Evolutionary conservation across 2,888 invertebrate species (phyloP).

Genomic region (Blomia tropicalis): DNA sequence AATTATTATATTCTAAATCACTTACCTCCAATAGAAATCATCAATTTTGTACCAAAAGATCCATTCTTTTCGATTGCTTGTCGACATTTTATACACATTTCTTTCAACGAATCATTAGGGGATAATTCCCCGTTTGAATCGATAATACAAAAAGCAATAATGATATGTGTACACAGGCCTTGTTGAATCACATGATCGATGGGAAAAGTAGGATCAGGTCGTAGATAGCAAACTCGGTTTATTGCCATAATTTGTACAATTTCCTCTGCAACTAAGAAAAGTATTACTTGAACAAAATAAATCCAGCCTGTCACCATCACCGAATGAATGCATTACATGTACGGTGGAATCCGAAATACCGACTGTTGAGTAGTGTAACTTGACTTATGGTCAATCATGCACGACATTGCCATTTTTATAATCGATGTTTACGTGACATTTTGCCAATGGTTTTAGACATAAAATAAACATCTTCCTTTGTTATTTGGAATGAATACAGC

Average conservation of each 20-base stretch:
- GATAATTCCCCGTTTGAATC: background rate
- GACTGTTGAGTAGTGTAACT: no score
- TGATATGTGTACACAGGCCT: slow-evolving; percentile 63
- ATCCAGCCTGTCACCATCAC: no score
- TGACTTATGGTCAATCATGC: no score
- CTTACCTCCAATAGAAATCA: slow-evolving; percentile 39
- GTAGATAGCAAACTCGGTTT: slow-evolving; percentile 19
- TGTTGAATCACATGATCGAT: slow-evolving; percentile 43
- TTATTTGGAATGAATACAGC: no score
- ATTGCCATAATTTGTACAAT: background rate
- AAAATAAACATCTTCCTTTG: no score
- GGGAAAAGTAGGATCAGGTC: slow-evolving; percentile 15
- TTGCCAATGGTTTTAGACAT: no score
- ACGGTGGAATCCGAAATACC: no score
- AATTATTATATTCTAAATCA: background rate
- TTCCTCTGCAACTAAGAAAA: no score
- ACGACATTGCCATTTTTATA: no score
- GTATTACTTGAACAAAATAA: no score
- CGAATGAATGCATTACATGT: no score
- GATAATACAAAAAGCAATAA: slow-evolving; percentile 55
- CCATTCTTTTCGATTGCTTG: slow-evolving; percentile 20
- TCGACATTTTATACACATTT: background rate
- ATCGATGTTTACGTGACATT: no score
- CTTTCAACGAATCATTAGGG: background rate
- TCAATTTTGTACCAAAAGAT: slow-evolving; percentile 47